Evolutionary conservation across 2,888 invertebrate species (phyloP), one percentile per base, ranked within the genome.

Genomic region (Embidobia sp.): DNA sequence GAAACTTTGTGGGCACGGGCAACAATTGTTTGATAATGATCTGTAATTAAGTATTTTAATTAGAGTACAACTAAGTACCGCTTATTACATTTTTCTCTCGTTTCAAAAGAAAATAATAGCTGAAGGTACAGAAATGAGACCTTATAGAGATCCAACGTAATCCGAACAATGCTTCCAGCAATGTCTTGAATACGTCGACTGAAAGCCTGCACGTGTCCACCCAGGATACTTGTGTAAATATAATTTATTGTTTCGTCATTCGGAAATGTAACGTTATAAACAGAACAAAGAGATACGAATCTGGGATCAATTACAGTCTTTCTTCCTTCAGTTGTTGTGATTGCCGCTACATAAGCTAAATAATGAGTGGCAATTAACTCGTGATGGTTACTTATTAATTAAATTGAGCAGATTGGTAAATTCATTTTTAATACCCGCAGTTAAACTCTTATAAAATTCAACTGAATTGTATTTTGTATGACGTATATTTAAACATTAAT

Each of bases 1-100:
- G 97, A 90, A 98, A 98, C 90, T 96, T 97, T 3, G 95, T 94
- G 0, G 98, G 98, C 0, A 97, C 97, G 0, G 97, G 96, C 0
- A 97, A 96, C 55, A 98, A 90, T 75, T 96, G 95, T 13, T 92
- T 91, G 73, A 95, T 93, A 33, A 96, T 92, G 81, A 92, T 91
- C 94, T 95, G 85, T 10, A 85, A 64, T 31, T 46, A 18, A 37
- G 33, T 33, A 11, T 33, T 33, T n/a, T n/a, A n/a, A n/a, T n/a
- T n/a, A n/a, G n/a, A n/a, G n/a, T n/a, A n/a, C n/a, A n/a, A n/a
- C n/a, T n/a, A n/a, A n/a, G n/a, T n/a, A n/a, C n/a, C n/a, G n/a
- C n/a, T n/a, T n/a, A n/a, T n/a, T n/a, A n/a, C n/a, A n/a, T n/a
- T n/a, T n/a, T n/a, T n/a, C n/a, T n/a, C n/a, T n/a, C n/a, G n/a